Evolutionary conservation across 2,113 vertebrate species (phyloP).

Genomic region (Gobiocypris rarus): DNA sequence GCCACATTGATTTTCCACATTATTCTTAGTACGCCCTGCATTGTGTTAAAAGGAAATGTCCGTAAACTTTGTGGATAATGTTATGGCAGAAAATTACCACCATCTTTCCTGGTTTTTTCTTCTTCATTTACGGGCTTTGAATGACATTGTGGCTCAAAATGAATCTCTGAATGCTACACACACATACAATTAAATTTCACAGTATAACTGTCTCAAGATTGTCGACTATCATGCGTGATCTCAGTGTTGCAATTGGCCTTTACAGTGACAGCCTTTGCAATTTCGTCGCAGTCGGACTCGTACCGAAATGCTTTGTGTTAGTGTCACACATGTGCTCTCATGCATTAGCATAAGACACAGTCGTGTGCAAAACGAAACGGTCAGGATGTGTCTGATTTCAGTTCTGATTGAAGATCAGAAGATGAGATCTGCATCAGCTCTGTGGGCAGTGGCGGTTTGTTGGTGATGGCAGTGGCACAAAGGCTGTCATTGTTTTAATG

Average conservation of each 20-base stretch:
- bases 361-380: background rate
- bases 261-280: background rate
- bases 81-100: background rate
- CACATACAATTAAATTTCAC: background rate
- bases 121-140: background rate
- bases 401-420: conserved; percentile 26
- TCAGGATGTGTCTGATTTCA: conserved; percentile 11
- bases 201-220: background rate
- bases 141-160: background rate
- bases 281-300: background rate
- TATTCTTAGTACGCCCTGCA: no score
- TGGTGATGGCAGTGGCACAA: conserved; percentile 55
- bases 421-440: background rate
- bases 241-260: background rate
- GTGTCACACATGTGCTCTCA: background rate
- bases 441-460: conserved; percentile 46
- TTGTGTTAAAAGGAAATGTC: background rate
- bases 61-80: background rate
- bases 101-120: background rate
- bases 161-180: background rate
- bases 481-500: conserved; percentile 67
- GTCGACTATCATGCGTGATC: background rate
- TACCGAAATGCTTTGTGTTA: conserved; percentile 2
- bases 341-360: background rate
- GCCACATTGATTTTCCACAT: background rate